phyloP scores from a whole-genome alignment of 37 sponge, comb jelly and placozoan genomes.

The Mnemiopsis leidyi region DNA sequence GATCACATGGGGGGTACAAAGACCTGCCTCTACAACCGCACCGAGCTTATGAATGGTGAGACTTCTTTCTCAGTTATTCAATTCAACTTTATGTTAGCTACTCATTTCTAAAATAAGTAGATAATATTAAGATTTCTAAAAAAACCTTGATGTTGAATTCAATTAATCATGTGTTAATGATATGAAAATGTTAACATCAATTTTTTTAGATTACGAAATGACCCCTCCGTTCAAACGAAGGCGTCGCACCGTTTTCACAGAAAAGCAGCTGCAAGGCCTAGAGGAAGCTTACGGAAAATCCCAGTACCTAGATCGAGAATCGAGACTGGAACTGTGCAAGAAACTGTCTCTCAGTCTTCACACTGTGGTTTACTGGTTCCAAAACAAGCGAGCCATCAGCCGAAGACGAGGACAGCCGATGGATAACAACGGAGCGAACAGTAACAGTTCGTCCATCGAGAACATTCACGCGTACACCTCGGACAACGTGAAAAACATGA shows the following conservation, averaged over 20 bases:
- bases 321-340: constrained; percentile 54
- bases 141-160: too few species aligned
- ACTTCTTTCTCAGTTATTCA: too few species aligned
- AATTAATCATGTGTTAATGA: too few species aligned
- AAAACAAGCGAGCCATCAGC: constrained; percentile 60
- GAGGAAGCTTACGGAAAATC: constrained; percentile 54
- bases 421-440: not conserved
- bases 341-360: constrained; percentile 51
- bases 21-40: not conserved
- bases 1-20: not conserved
- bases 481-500: not conserved
- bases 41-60: not conserved
- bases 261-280: constrained; percentile 31
- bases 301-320: constrained; percentile 59
- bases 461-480: not conserved
- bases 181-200: too few species aligned
- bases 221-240: constrained; percentile 48
- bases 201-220: constrained; percentile 61
- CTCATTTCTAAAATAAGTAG: too few species aligned
- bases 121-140: too few species aligned
- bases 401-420: constrained; percentile 45
- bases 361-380: constrained; percentile 66
- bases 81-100: too few species aligned
- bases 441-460: not conserved
- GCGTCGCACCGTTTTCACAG: constrained; percentile 41